Conservation (phyloP, 2,113 vertebrate genomes). For the Varanus komodoensis region DNA sequence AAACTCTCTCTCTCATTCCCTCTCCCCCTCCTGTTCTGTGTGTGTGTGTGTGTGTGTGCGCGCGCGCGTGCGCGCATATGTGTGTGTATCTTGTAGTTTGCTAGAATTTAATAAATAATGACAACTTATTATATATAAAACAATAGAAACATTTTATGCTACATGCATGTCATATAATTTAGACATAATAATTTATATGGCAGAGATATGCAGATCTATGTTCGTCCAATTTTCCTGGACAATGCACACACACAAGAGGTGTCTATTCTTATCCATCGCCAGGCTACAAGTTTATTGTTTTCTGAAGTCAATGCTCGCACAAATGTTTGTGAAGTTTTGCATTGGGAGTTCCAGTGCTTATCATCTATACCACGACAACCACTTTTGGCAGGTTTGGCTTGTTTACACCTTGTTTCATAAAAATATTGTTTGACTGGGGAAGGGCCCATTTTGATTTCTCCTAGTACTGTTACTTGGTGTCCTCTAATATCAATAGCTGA, state of each 20-base stretch:
- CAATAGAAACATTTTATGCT: conserved; percentile 98
- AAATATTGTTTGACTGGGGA: conserved; percentile 94
- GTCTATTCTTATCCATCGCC: conserved; percentile 98
- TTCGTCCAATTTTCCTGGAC: conserved; percentile 92
- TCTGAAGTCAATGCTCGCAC: conserved; percentile 92
- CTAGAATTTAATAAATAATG: conserved; percentile 97
- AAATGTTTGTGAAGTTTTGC: conserved; percentile 94
- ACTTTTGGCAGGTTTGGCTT: conserved; percentile 84
- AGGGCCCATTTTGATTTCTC: conserved; percentile 86
- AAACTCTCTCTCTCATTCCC: conserved; percentile 64
- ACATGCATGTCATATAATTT: conserved; percentile 99
- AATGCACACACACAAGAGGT: conserved; percentile 96
- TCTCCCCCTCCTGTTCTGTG: too few relatives aligned
- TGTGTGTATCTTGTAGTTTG: conserved; percentile 79
- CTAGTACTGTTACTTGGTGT: conserved; percentile 88
- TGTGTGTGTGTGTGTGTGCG: too few relatives aligned
- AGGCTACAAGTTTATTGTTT: conserved; percentile 84
- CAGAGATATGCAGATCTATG: conserved; percentile 79
- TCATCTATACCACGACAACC: conserved; percentile 95
- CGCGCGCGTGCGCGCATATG: too few relatives aligned
- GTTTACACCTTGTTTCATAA: conserved; percentile 93
- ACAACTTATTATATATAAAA: conserved; percentile 94
- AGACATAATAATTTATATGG: conserved; percentile 99
- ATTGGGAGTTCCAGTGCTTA: conserved; percentile 99
- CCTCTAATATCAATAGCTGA: conserved; percentile 90